Base-by-base conservation (phyloP, 2,888 invertebrate genomes). In the Antheraea yamamai region DNA sequence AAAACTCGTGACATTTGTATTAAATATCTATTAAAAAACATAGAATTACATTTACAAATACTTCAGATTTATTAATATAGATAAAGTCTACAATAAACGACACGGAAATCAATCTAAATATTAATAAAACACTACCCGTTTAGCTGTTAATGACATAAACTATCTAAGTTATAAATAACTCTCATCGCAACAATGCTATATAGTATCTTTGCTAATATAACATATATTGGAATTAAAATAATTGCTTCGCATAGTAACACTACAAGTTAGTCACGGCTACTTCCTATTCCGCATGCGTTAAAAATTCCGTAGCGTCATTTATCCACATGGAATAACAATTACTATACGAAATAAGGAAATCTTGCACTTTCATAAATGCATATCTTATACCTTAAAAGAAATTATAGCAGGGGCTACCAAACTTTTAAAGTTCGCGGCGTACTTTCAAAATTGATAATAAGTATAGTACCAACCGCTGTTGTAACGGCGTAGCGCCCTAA, bases 321-420 rank as follows among this genome's bases (percentile, higher is more conserved):
- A 8, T 61, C 23, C 23, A 61, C 55, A 61, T 23, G 61, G 61
- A 23, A 73, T 79, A 77, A 74, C 81, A 55, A 20, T 74, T 47
- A 47, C 12, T 47, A 7, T 1, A 47, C 12, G 12, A 12, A 47
- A 47, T 47, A 47, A 47, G 12, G 10, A 8, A 47, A 47, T 12
- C 12, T 47, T 47, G 12, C 47, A 12, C 12, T 47, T 47, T 47
- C 12, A 12, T 47, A 47, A 47, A 47, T 7, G 47, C 12, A 47
- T 47, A 47, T 47, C 10, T 47, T 47, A 47, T 47, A 7, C 47
- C 8, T 47, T 47, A 47, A 47, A 0, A 47, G 47, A 6, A 39
- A 30, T 30, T 30, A 30, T 30, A 3, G 3, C 30, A 30, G 30
- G 30, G 30, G 30, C 3, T 30, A 30, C 30, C 30, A 30, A 30